phyloP scores from a whole-genome alignment of 2,113 vertebrate species.

The Carollia perspicillata region DNA sequence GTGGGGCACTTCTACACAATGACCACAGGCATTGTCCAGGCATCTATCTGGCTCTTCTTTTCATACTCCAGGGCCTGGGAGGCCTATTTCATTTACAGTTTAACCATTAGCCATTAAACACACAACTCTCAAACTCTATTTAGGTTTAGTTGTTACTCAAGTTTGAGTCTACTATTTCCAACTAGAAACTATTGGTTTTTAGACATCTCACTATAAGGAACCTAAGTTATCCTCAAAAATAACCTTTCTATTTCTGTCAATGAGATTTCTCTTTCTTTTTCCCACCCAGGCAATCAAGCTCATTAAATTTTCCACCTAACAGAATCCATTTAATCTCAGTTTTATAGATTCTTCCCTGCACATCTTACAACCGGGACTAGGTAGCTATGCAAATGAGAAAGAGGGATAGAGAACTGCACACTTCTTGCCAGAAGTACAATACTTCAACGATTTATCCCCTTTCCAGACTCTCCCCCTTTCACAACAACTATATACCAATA shows the following conservation, averaged over 20 bases:
- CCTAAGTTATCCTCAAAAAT: not conserved
- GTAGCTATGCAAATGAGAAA: not conserved
- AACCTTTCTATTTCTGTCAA: not conserved
- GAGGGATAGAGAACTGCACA: not conserved
- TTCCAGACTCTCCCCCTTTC: not conserved
- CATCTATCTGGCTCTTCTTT: not conserved
- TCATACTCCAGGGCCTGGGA: not conserved
- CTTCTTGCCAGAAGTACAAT: not conserved
- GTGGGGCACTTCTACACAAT: not conserved
- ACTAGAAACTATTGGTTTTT: not conserved
- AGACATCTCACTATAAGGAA: not conserved
- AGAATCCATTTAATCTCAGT: not conserved
- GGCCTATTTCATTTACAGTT: not conserved
- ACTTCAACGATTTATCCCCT: not conserved
- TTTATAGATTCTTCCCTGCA: not conserved
- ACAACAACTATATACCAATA: not conserved
- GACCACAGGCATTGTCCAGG: not conserved
- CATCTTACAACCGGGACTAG: not conserved
- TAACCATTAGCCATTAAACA: slow-evolving; percentile 31
- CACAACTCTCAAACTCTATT: not conserved
- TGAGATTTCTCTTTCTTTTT: not conserved
- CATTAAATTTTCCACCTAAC: not conserved
- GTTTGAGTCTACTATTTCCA: slow-evolving; percentile 26
- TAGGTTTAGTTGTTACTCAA: not conserved
- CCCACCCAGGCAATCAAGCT: not conserved